Base-by-base conservation (phyloP, 2,113 vertebrate genomes). In the Puma concolor region DNA sequence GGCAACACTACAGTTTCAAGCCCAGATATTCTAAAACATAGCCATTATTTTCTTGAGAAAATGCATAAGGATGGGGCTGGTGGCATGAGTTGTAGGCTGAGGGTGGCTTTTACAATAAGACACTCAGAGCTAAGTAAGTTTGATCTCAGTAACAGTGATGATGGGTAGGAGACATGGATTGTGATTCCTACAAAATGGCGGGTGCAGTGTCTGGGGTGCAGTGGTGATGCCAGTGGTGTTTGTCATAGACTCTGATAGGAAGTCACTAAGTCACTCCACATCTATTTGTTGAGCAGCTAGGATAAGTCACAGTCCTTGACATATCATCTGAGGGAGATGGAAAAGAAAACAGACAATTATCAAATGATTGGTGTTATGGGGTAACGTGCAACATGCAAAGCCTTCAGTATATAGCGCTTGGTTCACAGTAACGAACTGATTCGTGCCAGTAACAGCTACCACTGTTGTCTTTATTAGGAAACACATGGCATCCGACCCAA, bases 401-500 rank as follows among this genome's bases (percentile, higher is more conserved):
- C 31, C 38, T 52, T 89, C 77, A 9, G 29, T 41, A 33, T 3
- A 29, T 0, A 60, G 41, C 14, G 19, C 14, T 10, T 4, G 38
- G n/a, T 15, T 91, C 74, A 88, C 38, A 33, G 17, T 5, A 29
- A 52, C 0, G 1, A 13, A 4, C 6, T 1, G 82, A 67, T 14
- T 83, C 36, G 2, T 3, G 16, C 6, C 27, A 19, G 9, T 0
- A 57, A 41, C 33, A 27, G 15, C 23, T 25, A 33, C 9, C 14
- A 2, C 44, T 25, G 3, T 44, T 13, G 36, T 31, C 48, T 36
- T 38, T 17, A 48, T 25, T 19, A 41, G 21, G 13, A 64, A 48
- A 76, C 8, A 72, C 64, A 9, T 0, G 5, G 41, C 8, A 4
- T 15, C 54, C 25, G 21, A 48, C 2, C 76, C 7, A 2, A 1